Base-by-base conservation (phyloP, 2,113 vertebrate species). In the Labeo rohita region DNA sequence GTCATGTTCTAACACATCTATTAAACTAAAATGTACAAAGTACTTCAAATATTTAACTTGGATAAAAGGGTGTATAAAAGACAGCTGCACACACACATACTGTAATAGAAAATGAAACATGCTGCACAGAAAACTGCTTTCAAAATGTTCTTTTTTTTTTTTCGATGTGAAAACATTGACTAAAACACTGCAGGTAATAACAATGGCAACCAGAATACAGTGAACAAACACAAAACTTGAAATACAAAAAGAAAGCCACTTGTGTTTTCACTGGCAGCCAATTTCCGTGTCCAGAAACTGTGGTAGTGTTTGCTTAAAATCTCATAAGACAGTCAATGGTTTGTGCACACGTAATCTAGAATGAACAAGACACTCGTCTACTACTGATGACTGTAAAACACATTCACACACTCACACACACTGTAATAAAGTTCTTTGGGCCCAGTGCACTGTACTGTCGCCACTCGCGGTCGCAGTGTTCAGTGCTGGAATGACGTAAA, bases 281-380 rank as follows among this genome's bases (percentile, higher is more conserved):
- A 68, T 83, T 80, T 49, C 59, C 65, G 75, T 52, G n/a, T 76
- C 73, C 47, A 3, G 23, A 49, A 54, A 77, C 28, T 9, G 59
- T 80, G 79, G 79, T 49, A 80, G 78, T 65, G 78, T 80, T 80
- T 66, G 79, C 59, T 80, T 47, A 16, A 80, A 80, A 49, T 80
- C 79, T 80, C 59, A 65, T 65, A 65, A 45, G n/a, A 80, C 59
- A 28, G 13, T 80, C 59, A 6, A 80, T 34, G 43, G 65, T 34
- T 80, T 80, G 79, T 80, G 79, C 79, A 65, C 79, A 80, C 65
- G 49, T 49, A 63, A 34, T 80, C 43, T 47, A 65, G 4, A 49
- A 18, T 11, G n/a, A 45, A 65, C 56, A 6, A 8, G 56, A 63
- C 78, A 28, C 49, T n/a, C 8, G 8, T 34, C 43, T 49, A 80